phyloP scores from a whole-genome alignment of 2,888 invertebrate species.

The Watsonalla binaria region DNA sequence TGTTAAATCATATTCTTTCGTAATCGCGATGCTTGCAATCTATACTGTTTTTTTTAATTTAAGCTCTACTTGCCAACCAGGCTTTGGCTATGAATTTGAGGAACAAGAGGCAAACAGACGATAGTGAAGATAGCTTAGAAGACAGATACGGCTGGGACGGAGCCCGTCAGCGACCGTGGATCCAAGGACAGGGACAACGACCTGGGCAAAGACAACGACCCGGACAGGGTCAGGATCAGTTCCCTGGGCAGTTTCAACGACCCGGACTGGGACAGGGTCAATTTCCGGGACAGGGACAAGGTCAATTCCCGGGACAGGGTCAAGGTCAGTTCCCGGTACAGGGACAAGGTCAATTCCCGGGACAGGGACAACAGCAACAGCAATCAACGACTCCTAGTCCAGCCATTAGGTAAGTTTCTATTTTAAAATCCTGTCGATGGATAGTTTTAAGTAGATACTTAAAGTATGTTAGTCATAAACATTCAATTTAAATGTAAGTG shows the following conservation, averaged over 20 bases:
- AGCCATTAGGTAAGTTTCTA: constrained; percentile 9
- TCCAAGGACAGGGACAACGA: constrained; percentile 4
- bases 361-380: constrained; percentile 10
- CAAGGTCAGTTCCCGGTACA: constrained; percentile 16
- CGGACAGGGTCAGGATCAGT: constrained; percentile 10
- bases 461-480: too few relatives aligned
- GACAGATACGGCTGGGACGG: constrained; percentile 48
- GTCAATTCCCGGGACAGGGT: constrained; percentile 11
- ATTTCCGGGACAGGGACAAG: constrained; percentile 11
- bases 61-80: constrained; percentile 35
- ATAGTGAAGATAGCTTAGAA: constrained; percentile 35
- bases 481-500: too few relatives aligned
- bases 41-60: constrained; percentile 16
- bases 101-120: constrained; percentile 32
- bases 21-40: not conserved
- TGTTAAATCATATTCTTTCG: too few relatives aligned
- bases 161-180: constrained; percentile 4
- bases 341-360: constrained; percentile 12
- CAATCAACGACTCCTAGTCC: constrained; percentile 5
- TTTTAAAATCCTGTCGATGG: too few relatives aligned
- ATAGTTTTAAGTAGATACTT: too few relatives aligned
- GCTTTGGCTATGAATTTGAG: constrained; percentile 34
- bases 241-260: constrained; percentile 15
- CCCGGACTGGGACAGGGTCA: constrained; percentile 10
- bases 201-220: constrained; percentile 9